Conservation (phyloP, 2,888 invertebrate species). For the Thera obeliscata region DNA sequence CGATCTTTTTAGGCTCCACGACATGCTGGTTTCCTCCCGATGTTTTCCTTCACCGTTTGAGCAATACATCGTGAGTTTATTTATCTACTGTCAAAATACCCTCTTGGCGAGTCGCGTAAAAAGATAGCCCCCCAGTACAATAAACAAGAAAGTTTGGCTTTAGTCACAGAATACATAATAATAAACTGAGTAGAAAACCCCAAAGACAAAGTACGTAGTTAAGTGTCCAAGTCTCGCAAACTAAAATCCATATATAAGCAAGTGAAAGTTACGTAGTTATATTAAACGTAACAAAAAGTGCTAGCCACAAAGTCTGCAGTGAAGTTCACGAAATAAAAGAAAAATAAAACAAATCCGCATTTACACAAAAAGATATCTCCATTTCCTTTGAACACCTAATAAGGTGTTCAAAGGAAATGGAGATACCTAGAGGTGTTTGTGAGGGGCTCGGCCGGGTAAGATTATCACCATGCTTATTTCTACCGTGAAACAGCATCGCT, state of each 20-base stretch:
- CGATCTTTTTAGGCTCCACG: too few species aligned
- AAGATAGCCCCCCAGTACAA: too few species aligned
- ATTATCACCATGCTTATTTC: too few species aligned
- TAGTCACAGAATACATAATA: not conserved
- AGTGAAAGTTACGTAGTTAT: constrained; percentile 19
- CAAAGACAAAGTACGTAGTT: not conserved
- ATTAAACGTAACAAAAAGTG: constrained; percentile 42
- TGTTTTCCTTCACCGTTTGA: too few species aligned
- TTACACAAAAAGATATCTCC: not conserved
- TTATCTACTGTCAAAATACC: too few species aligned
- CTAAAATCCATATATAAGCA: constrained; percentile 19
- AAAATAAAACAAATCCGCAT: constrained; percentile 38
- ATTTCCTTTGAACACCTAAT: not conserved
- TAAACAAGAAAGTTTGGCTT: not conserved
- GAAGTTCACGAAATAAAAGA: constrained; percentile 41
- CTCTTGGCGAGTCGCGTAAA: too few species aligned
- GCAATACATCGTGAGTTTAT: too few species aligned
- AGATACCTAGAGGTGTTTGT: not conserved
- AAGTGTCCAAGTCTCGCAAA: constrained; percentile 8
- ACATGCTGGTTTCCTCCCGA: too few species aligned
- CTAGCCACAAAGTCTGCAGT: constrained; percentile 44
- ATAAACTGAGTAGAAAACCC: not conserved
- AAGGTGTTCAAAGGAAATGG: too few species aligned
- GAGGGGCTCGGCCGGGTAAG: too few species aligned
- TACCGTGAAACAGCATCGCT: too few species aligned